phyloP scores from a whole-genome alignment of 2,797 vertebrate species.

The Odontamblyopus lacepedii region DNA sequence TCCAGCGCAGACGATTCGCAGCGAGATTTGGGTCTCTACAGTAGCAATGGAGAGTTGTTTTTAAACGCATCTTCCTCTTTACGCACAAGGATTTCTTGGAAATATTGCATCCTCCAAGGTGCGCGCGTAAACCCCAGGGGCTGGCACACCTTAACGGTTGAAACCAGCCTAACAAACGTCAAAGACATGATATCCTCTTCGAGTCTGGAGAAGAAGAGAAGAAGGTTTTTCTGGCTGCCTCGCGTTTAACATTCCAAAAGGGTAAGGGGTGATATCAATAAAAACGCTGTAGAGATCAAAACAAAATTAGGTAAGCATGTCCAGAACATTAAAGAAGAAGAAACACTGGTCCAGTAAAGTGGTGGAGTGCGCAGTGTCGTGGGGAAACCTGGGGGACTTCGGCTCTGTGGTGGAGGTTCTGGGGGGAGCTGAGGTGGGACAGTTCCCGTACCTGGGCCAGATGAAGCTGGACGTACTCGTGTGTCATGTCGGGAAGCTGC shows the following conservation, averaged over 20 bases:
- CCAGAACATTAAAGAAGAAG: conserved; percentile 95
- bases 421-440: conserved; percentile 88
- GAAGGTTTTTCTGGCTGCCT: conserved; percentile 54
- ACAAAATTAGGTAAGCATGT: conserved; percentile 75
- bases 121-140: conserved; percentile 44
- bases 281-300: conserved; percentile 11
- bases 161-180: conserved; percentile 29
- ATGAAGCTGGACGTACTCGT: conserved; percentile 81
- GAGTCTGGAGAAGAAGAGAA: conserved; percentile 50
- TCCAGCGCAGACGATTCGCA: not conserved
- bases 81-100: conserved; percentile 60
- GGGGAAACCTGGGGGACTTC: conserved; percentile 86
- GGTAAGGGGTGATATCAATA: conserved; percentile 22
- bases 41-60: conserved; percentile 3
- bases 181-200: conserved; percentile 57
- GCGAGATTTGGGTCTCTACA: conserved; percentile 8
- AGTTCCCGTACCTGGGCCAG: conserved; percentile 81
- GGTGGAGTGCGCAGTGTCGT: conserved; percentile 92
- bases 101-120: conserved; percentile 34
- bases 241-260: conserved; percentile 44
- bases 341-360: conserved; percentile 95
- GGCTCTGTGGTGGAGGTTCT: conserved; percentile 83
- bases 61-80: conserved; percentile 41
- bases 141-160: conserved; percentile 40
- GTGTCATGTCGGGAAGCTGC: conserved; percentile 86